A percentile compares a stretch with the other conserved stretches of the same genome.
These are phyloP conservation scores for Clarias batrachus DNA, from an alignment of 2,113 vertebrate species.

Conservation along the genomic window DNA sequence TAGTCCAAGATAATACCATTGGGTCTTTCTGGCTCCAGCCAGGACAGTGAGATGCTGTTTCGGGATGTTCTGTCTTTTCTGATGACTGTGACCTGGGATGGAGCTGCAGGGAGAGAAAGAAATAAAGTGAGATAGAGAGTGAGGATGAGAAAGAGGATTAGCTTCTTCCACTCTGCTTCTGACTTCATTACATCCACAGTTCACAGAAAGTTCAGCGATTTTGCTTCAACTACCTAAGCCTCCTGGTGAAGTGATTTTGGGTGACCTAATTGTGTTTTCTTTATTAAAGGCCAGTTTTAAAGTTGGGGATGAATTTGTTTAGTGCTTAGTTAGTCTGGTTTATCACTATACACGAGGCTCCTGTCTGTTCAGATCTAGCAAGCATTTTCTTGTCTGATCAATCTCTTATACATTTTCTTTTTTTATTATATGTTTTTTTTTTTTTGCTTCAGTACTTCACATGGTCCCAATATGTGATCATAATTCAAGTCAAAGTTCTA, in stretches of 20 bases:
- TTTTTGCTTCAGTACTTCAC: slow-evolving; percentile 71
- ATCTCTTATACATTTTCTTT: not conserved
- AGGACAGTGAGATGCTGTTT: slow-evolving; percentile 91
- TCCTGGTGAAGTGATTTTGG: slow-evolving; percentile 60
- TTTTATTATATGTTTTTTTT: not conserved
- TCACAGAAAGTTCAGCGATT: slow-evolving; percentile 68
- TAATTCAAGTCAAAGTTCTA: slow-evolving; percentile 77
- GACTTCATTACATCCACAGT: slow-evolving; percentile 44
- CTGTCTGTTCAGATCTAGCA: not conserved
- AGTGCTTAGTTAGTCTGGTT: slow-evolving; percentile 10
- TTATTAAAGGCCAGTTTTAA: slow-evolving; percentile 46
- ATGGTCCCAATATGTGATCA: slow-evolving; percentile 85
- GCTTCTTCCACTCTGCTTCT: slow-evolving; percentile 32
- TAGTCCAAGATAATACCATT: slow-evolving; percentile 99
- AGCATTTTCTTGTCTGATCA: slow-evolving; percentile 19
- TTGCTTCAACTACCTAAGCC: slow-evolving; percentile 50
- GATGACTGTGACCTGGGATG: slow-evolving; percentile 87
- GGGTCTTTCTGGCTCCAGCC: slow-evolving; percentile 93
- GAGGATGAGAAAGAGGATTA: slow-evolving; percentile 44
- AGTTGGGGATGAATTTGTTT: slow-evolving; percentile 31
- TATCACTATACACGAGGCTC: slow-evolving; percentile 15
- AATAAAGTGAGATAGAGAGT: slow-evolving; percentile 21
- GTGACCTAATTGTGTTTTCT: slow-evolving; percentile 66
- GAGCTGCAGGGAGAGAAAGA: slow-evolving; percentile 76
- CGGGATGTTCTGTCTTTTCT: slow-evolving; percentile 91